Evolutionary conservation across 1,140 invertebrate genomes (phyloP), one percentile per base, ranked within the genome.

Genomic region (Oscheius sp.): DNA sequence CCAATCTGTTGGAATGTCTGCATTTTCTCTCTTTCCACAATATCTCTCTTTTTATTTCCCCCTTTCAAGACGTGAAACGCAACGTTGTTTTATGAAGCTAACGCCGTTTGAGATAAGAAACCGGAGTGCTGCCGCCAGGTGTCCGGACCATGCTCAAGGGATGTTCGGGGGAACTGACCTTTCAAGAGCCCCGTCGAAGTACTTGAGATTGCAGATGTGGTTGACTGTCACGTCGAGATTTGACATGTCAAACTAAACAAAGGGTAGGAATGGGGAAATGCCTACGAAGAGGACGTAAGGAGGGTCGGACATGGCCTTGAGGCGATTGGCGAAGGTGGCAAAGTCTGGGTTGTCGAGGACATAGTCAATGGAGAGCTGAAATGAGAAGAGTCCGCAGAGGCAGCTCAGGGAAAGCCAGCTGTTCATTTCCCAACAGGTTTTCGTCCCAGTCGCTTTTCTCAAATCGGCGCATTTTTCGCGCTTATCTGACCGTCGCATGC

Each of bases 281-380:
- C 49, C 28, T 28, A 61, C 67, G 61, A 68, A 68, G 23, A 68
- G 28, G 32, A 68, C 55, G 23, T 68, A 68, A 23, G 67, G 67
- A 3, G 67, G 67, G 15, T 68, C 35, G 18, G 20, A 3, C 67
- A 68, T 68, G 13, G 52, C 32, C 20, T 59, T 58, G 26, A 68
- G 13, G 0, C 32, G n/a, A 1, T 68, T 55, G 3, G 67, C 36
- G 26, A 68, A 68, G 10, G 35, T 32, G 1, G 55, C 45, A 61
- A 68, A 68, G 29, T 68, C 26, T 4, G 32, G 55, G 7, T 68
- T 35, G 23, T 68, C 36, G 28, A 58, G 36, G 13, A 68, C 55
- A n/a, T 68, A 49, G 26, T 68, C 67, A 4, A 68, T 38, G 1
- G 67, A 68, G n/a, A 68, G n/a, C 67, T 68, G 67, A 38, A 68